These are phyloP conservation scores for Drosophila truncata DNA, from an alignment of 1,140 invertebrate genomes.

Conservation along the genomic window DNA sequence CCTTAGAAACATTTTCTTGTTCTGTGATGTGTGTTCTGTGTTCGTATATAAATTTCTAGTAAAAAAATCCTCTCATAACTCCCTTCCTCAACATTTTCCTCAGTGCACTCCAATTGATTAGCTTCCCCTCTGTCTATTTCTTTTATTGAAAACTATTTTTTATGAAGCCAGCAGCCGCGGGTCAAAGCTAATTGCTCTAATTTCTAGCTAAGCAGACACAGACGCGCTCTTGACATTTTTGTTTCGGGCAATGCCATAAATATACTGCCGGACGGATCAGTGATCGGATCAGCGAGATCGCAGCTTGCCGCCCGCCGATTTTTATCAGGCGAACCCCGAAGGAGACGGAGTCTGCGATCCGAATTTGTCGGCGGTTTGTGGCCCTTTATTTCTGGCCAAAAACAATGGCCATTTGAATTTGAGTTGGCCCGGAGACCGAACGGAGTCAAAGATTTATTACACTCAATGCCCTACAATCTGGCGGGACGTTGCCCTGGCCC, in stretches of 20 bases:
- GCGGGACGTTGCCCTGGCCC: conserved; percentile 22
- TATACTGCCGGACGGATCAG: conserved; percentile 47
- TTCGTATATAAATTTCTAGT: too few species aligned
- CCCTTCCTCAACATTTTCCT: neutral
- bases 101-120: conserved; percentile 35
- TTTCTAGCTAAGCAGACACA: conserved; percentile 67
- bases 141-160: conserved; percentile 62
- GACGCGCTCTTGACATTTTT: conserved; percentile 22
- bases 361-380: conserved; percentile 69
- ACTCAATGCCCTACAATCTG: conserved; percentile 54
- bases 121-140: conserved; percentile 7
- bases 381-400: conserved; percentile 55
- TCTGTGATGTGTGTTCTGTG: too few species aligned
- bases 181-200: conserved; percentile 75
- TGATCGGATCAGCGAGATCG: conserved; percentile 54
- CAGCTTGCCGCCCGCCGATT: conserved; percentile 71
- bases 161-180: conserved; percentile 43
- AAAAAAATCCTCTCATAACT: neutral
- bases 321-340: conserved; percentile 53
- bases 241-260: conserved; percentile 57
- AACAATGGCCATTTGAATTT: conserved; percentile 79
- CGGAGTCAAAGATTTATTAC: conserved; percentile 67
- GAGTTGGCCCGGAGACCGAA: conserved; percentile 50
- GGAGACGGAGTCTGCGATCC: conserved; percentile 24
- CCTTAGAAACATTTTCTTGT: too few species aligned